Percentiles rank a stretch among this genome's conserved stretches.
These are phyloP conservation scores for Pogonocichla stellata DNA, from an alignment of 2,113 vertebrate genomes.

Conservation along the genomic window DNA sequence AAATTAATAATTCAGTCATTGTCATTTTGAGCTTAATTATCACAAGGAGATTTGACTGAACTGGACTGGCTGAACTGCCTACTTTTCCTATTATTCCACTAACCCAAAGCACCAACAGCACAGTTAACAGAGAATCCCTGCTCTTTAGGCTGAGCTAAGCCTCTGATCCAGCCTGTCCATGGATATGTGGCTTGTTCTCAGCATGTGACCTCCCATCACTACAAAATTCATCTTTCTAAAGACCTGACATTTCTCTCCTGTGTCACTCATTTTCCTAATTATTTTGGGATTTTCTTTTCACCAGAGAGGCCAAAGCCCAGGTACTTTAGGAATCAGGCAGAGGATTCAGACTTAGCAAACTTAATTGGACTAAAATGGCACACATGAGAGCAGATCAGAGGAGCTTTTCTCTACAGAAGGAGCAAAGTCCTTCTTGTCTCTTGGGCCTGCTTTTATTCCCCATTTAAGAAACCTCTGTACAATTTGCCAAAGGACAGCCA, in stretches of 20 bases:
- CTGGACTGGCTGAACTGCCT: not conserved
- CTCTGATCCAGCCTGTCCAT: not conserved
- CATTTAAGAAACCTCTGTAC: conserved; percentile 52
- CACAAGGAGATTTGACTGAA: not conserved
- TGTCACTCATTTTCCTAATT: not conserved
- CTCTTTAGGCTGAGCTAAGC: not conserved
- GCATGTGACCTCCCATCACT: not conserved
- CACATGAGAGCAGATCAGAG: not conserved
- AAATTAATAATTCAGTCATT: not conserved
- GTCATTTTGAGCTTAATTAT: not conserved
- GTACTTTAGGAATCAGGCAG: not conserved
- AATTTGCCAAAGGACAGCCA: conserved; percentile 19
- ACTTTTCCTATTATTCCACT: not conserved
- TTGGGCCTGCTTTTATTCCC: conserved; percentile 38
- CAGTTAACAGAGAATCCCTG: not conserved
- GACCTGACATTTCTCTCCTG: not conserved
- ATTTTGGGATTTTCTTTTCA: not conserved
- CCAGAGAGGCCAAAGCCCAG: not conserved
- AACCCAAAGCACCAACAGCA: not conserved
- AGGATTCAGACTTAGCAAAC: not conserved
- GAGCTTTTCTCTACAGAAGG: not conserved
- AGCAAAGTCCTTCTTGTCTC: not conserved
- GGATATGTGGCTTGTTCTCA: no score
- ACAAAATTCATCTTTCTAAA: not conserved
- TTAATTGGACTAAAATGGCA: not conserved